phyloP scores from a whole-genome alignment of 2,797 vertebrate species.

The Oreonectes daqikongensis region DNA sequence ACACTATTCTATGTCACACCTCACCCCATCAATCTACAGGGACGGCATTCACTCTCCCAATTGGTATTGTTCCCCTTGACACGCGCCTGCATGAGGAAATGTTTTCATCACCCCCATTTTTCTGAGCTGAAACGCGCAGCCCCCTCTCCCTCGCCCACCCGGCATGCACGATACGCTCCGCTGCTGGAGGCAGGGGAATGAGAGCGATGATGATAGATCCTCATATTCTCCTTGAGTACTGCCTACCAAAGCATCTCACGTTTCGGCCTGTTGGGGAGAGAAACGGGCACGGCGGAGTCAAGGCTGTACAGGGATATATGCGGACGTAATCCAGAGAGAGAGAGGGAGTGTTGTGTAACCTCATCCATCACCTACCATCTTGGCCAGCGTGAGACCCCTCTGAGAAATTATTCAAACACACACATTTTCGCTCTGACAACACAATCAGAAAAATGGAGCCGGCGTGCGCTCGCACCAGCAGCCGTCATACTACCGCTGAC shows the following conservation, averaged over 20 bases:
- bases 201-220: constrained; percentile 28
- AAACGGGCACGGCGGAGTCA: neutral
- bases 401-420: constrained; percentile 25
- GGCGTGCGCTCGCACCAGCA: neutral
- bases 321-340: neutral
- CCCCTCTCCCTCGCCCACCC: neutral
- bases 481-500: constrained; percentile 24
- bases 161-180: neutral
- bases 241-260: constrained; percentile 15
- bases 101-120: constrained; percentile 13
- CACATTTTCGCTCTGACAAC: neutral
- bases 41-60: constrained; percentile 40
- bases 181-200: neutral
- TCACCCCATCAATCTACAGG: constrained; percentile 21
- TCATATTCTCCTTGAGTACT: constrained; percentile 57
- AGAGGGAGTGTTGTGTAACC: constrained; percentile 18
- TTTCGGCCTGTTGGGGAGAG: neutral
- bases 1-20: neutral
- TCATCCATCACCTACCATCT: constrained; percentile 39
- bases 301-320: neutral
- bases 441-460: constrained; percentile 26
- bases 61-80: constrained; percentile 57
- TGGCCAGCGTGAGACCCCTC: constrained; percentile 21
- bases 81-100: neutral
- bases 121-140: neutral